Base-by-base conservation (phyloP, 1,140 invertebrate genomes). In the Aphaenogaster ashmeadi region DNA sequence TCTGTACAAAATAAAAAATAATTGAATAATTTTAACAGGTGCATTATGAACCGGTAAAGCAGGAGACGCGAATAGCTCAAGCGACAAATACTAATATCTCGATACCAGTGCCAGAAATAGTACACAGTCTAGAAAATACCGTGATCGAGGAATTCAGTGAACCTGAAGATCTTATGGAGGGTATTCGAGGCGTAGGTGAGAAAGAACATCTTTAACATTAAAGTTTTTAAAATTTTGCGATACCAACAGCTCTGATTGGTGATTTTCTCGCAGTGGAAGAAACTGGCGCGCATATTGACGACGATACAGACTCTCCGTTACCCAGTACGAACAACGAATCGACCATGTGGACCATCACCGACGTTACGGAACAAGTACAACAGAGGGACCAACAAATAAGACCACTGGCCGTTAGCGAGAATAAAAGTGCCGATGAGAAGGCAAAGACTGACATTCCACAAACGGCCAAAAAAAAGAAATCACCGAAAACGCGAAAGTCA, bases 161-260 rank as follows among this genome's bases (percentile, higher is more conserved):
- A 90, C 97, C 97, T 0, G 98, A 98, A 94, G 98, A 98, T 94
- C 96, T 98, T 92, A 98, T 98, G 96, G 98, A 97, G 92, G 98
- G 97, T 86, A 98, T 98, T 86, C 96, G 97, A 81, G 97, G 97
- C 90, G 96, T 97, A 56, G 97, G 97, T 95, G 69, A 91, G 94
- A 90, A 21, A 9, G n/a, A 56, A 60, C 80, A 9, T 15, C 1
- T 64, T 56, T 41, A 21, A 41, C 5, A 36, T 52, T 13, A 85
- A 75, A 4, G 33, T 71, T 69, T 27, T 44, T 50, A 44, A 67
- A 86, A 36, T 18, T 52, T 50, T 2, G 18, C 6, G 9, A 60
- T n/a, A 41, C 7, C 27, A 58, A 47, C 4, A 80, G 36, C 1
- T 77, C 5, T 47, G 36, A 36, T 56, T 72, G n/a, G 4, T 8